Percentiles rank a stretch among this genome's conserved stretches.
Evolutionary conservation across 2,888 invertebrate species (phyloP).

Genomic region (Drosophila incognita): DNA sequence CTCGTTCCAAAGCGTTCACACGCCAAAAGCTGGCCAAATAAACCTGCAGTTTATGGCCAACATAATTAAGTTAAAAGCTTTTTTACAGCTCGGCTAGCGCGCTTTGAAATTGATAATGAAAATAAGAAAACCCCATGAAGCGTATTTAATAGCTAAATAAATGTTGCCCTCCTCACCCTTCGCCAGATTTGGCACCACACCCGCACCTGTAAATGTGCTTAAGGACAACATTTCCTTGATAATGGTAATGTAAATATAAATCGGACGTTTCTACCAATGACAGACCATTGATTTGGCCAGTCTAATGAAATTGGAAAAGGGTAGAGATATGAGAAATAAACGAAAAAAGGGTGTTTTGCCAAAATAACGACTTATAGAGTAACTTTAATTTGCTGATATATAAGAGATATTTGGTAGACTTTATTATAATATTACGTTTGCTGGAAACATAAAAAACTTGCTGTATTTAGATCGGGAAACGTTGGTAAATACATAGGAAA

Average conservation of each 20-base stretch:
- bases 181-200: slow-evolving; percentile 49
- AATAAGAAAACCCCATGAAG: slow-evolving; percentile 73
- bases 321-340: background rate
- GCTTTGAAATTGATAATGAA: slow-evolving; percentile 77
- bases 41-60: slow-evolving; percentile 80
- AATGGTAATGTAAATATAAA: slow-evolving; percentile 45
- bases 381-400: slow-evolving; percentile 3
- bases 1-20: slow-evolving; percentile 60
- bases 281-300: slow-evolving; percentile 57
- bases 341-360: background rate
- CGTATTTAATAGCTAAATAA: slow-evolving; percentile 78
- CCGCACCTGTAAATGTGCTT: slow-evolving; percentile 41
- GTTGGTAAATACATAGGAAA: rapidly evolving
- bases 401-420: background rate
- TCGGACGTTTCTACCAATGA: slow-evolving; percentile 45
- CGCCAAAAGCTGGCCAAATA: slow-evolving; percentile 69
- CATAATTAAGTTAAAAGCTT: slow-evolving; percentile 81
- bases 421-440: background rate
- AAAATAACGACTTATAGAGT: slow-evolving; percentile 7
- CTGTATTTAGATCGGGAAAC: background rate
- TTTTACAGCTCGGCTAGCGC: slow-evolving; percentile 63
- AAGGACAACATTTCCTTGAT: slow-evolving; percentile 22
- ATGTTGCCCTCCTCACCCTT: slow-evolving; percentile 39
- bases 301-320: slow-evolving; percentile 51
- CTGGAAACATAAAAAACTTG: background rate